Evolutionary conservation across 2,888 invertebrate genomes (phyloP).

Genomic region (Serripes groenlandicus): DNA sequence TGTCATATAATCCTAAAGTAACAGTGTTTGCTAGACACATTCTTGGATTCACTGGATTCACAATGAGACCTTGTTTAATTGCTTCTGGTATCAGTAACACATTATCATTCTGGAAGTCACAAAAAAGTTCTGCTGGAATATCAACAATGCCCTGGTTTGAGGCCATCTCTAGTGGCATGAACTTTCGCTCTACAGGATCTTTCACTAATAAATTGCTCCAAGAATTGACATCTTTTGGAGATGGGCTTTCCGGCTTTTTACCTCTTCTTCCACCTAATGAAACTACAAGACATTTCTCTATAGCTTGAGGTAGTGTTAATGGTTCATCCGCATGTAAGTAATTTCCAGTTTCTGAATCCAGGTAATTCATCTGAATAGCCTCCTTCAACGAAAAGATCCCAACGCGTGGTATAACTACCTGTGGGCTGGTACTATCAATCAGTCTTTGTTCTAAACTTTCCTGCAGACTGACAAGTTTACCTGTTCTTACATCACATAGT

Average conservation of each 20-base stretch:
- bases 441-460: conserved; percentile 94
- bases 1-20: conserved; percentile 68
- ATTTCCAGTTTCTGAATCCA: conserved; percentile 90
- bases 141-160: conserved; percentile 73
- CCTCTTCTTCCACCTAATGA: conserved; percentile 63
- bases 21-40: conserved; percentile 49
- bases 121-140: conserved; percentile 70
- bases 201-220: conserved; percentile 71
- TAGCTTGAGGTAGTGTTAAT: conserved; percentile 95
- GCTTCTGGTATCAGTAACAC: conserved; percentile 93
- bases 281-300: conserved; percentile 93
- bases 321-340: conserved; percentile 90
- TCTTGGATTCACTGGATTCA: conserved; percentile 63
- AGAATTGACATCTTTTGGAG: conserved; percentile 25
- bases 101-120: conserved; percentile 85
- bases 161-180: conserved; percentile 74
- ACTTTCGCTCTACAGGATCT: conserved; percentile 72
- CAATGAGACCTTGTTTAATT: conserved; percentile 90
- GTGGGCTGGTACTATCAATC: conserved; percentile 68
- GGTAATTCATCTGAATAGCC: conserved; percentile 90
- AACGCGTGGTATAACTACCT: conserved; percentile 72
- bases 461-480: conserved; percentile 92
- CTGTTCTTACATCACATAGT: conserved; percentile 89
- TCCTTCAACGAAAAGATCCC: conserved; percentile 90
- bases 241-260: conserved; percentile 53